Percentiles rank a stretch among this genome's conserved stretches.
Evolutionary conservation across 2,888 invertebrate genomes (phyloP).

Genomic region (Chloroclysta siterata): DNA sequence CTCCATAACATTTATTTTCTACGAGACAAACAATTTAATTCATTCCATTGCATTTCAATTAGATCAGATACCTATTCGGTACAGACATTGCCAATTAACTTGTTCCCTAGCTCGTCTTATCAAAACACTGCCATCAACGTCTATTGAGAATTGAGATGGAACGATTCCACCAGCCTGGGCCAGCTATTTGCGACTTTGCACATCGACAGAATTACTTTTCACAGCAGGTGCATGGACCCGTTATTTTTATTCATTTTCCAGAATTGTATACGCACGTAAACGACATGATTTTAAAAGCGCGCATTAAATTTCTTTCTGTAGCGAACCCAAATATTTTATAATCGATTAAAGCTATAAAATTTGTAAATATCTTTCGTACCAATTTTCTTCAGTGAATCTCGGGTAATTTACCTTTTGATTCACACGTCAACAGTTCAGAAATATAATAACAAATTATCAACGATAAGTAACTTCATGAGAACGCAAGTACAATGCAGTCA

Average conservation of each 20-base stretch:
- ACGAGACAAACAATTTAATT: conserved; percentile 2
- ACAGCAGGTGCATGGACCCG: conserved; percentile 19
- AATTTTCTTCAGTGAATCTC: no score
- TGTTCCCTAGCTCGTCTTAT: conserved; percentile 22
- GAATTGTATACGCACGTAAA: conserved; percentile 27
- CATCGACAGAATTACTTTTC: conserved; percentile 14
- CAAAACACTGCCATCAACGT: conserved; percentile 18
- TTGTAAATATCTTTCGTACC: no score
- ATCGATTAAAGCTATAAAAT: no score
- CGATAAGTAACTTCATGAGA: conserved; percentile 19
- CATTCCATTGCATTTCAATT: conserved; percentile 10
- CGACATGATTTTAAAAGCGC: background rate
- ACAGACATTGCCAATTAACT: conserved; percentile 19
- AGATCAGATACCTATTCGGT: conserved; percentile 15
- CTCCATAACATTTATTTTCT: background rate
- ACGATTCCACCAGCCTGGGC: conserved; percentile 4
- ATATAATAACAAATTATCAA: conserved; percentile 15
- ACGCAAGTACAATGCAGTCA: conserved; percentile 23
- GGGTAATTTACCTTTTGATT: conserved; percentile 9
- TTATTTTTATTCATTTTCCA: conserved; percentile 24
- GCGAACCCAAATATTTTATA: background rate
- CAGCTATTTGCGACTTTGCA: conserved; percentile 5
- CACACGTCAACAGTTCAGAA: conserved; percentile 24
- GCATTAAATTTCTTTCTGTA: conserved; percentile 8
- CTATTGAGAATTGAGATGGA: conserved; percentile 11